Evolutionary conservation across 1,140 invertebrate genomes (phyloP).

Genomic region (Ganaspis sp.): DNA sequence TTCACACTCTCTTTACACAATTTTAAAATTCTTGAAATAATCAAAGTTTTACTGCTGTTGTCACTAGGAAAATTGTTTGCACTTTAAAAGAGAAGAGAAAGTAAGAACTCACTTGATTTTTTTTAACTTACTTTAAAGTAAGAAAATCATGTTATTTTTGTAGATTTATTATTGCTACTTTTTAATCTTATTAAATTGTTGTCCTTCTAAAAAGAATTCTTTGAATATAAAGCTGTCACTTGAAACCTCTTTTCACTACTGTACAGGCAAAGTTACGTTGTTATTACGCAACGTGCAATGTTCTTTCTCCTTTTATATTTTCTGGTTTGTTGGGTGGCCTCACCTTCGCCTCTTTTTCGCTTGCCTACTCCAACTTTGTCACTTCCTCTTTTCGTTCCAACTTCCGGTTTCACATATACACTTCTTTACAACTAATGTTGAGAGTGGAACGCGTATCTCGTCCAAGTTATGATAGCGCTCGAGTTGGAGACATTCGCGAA

Average conservation of each 20-base stretch:
- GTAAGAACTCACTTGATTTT: no score
- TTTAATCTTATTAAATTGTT: no score
- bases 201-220: neutral
- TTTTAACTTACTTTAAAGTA: no score
- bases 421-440: neutral
- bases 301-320: slow-evolving; percentile 9
- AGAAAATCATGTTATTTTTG: no score
- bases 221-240: slow-evolving; percentile 17
- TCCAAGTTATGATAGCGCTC: slow-evolving; percentile 48
- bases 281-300: slow-evolving; percentile 35
- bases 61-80: no score
- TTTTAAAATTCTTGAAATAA: neutral
- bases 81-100: no score
- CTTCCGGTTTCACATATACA: slow-evolving; percentile 37
- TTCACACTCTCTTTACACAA: slow-evolving; percentile 49
- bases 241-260: neutral
- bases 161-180: no score
- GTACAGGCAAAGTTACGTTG: neutral
- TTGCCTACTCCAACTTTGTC: neutral
- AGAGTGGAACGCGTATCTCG: neutral
- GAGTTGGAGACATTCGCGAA: slow-evolving; percentile 48
- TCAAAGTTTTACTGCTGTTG: no score
- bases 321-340: slow-evolving; percentile 15
- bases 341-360: slow-evolving; percentile 21
- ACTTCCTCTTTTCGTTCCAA: slow-evolving; percentile 37